Conservation (phyloP, 2,888 invertebrate genomes). For the Idaea biselata region DNA sequence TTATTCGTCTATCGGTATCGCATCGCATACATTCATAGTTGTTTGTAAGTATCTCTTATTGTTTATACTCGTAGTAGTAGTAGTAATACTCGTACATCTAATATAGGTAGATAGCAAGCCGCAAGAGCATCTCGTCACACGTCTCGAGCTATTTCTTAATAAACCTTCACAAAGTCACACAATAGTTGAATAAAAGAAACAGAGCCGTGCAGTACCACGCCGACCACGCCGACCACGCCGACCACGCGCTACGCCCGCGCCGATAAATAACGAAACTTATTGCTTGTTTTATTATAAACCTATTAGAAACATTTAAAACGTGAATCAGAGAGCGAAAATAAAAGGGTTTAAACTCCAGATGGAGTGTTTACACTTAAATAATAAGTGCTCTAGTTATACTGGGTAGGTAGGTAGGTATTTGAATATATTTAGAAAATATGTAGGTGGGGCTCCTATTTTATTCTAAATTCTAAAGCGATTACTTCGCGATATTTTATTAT, state of each 20-base stretch:
- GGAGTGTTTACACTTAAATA: background rate
- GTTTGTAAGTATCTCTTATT: too few relatives aligned
- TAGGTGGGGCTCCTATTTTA: background rate
- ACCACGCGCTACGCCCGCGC: slow-evolving; percentile 9
- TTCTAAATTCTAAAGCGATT: too few relatives aligned
- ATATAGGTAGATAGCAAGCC: too few relatives aligned
- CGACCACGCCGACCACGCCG: background rate
- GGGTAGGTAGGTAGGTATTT: background rate
- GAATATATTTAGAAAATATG: background rate
- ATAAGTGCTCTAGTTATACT: background rate
- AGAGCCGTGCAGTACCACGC: background rate
- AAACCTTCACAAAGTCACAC: too few relatives aligned
- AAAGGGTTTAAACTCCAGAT: background rate
- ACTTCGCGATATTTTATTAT: too few relatives aligned
- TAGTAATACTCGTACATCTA: too few relatives aligned
- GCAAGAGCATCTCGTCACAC: too few relatives aligned
- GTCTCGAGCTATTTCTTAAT: too few relatives aligned
- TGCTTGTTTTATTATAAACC: slow-evolving; percentile 12
- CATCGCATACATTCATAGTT: too few relatives aligned
- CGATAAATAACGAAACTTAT: slow-evolving; percentile 18
- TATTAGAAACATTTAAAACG: slow-evolving; percentile 6
- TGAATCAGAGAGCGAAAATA: slow-evolving; percentile 8
- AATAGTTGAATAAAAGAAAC: too few relatives aligned
- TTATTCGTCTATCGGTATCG: too few relatives aligned
- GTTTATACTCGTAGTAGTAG: too few relatives aligned